Percentiles rank a stretch among this genome's conserved stretches.
phyloP scores from a whole-genome alignment of 2,113 vertebrate species.

The Terrapene triunguis region DNA sequence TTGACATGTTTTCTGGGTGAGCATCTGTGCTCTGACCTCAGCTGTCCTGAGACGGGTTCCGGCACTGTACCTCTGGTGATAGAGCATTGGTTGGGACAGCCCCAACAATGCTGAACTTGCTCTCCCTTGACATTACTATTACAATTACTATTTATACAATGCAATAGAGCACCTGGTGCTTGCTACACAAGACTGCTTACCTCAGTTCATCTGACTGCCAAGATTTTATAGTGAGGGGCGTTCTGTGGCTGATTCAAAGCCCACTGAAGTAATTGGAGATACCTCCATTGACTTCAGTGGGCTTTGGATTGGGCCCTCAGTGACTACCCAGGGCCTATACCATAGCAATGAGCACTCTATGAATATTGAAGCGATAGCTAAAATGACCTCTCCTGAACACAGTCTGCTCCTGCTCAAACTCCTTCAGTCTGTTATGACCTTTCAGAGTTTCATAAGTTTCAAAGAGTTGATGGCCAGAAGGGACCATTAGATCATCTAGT shows the following conservation, averaged over 20 bases:
- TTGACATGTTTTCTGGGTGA: background rate
- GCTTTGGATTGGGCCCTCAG: background rate
- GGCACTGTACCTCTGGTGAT: background rate
- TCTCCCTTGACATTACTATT: background rate
- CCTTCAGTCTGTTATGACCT: background rate
- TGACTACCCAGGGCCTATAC: background rate
- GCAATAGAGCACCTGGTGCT: background rate
- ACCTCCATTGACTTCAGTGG: background rate
- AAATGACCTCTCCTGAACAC: slow-evolving; percentile 28
- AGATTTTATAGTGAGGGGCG: background rate
- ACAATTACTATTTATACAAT: background rate
- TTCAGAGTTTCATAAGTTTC: background rate
- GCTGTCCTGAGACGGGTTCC: background rate
- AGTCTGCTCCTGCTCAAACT: slow-evolving; percentile 53
- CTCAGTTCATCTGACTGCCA: background rate
- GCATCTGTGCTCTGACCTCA: background rate
- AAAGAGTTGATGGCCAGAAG: background rate
- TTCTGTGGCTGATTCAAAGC: background rate
- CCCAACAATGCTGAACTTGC: background rate
- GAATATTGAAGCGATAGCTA: background rate
- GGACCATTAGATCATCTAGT: background rate
- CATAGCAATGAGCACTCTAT: background rate
- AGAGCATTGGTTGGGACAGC: background rate
- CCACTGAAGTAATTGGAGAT: background rate
- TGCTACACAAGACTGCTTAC: background rate